Conservation (phyloP, 2,888 invertebrate genomes). For the Halocaridina rubra region DNA sequence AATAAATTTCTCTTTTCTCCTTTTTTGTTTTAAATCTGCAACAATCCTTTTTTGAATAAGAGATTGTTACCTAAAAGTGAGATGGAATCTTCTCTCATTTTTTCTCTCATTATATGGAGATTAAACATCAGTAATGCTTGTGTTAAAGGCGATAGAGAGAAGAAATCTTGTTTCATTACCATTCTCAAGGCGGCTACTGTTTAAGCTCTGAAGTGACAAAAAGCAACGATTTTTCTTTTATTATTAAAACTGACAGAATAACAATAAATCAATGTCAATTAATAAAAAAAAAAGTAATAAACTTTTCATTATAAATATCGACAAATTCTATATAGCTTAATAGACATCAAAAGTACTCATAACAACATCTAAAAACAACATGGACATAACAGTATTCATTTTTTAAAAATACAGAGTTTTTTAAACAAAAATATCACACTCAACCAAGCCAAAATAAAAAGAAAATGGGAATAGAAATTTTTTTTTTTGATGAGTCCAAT, state of each 20-base stretch:
- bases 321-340: slow-evolving; percentile 58
- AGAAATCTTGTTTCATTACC: slow-evolving; percentile 58
- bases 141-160: slow-evolving; percentile 58
- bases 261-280: slow-evolving; percentile 59
- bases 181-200: slow-evolving; percentile 62
- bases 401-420: too few species aligned
- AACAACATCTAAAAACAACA: slow-evolving; percentile 57
- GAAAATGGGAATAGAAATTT: slow-evolving; percentile 12
- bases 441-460: slow-evolving; percentile 31
- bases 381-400: slow-evolving; percentile 53
- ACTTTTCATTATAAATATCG: slow-evolving; percentile 56
- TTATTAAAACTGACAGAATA: slow-evolving; percentile 56
- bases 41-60: slow-evolving; percentile 15
- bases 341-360: slow-evolving; percentile 60
- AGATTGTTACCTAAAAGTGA: slow-evolving; percentile 21
- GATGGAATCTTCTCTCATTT: slow-evolving; percentile 55
- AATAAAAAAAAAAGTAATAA: slow-evolving; percentile 58
- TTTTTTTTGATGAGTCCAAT: slow-evolving; percentile 52
- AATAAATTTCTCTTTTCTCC: slow-evolving; percentile 2
- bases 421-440: slow-evolving; percentile 47
- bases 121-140: slow-evolving; percentile 51
- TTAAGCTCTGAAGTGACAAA: slow-evolving; percentile 61
- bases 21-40: too few species aligned
- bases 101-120: too few species aligned
- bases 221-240: slow-evolving; percentile 58